Conservation (phyloP, 2,797 vertebrate genomes). For the Acanthurus lineatus region DNA sequence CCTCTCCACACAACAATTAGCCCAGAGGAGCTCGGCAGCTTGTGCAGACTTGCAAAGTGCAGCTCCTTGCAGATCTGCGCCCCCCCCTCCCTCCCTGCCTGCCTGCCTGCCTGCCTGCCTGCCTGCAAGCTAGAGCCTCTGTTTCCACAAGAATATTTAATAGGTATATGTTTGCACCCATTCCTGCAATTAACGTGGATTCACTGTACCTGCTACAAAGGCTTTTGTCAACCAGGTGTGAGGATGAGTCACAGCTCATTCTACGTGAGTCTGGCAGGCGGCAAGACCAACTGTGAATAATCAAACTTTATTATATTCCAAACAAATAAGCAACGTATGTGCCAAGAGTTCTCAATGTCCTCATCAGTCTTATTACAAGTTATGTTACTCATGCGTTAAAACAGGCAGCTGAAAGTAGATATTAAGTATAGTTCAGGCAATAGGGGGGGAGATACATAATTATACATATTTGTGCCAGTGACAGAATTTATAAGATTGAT, state of each 20-base stretch:
- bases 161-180: slow-evolving; percentile 54
- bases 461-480: background rate
- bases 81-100: no score
- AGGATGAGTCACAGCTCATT: slow-evolving; percentile 40
- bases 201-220: slow-evolving; percentile 21
- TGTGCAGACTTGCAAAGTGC: slow-evolving; percentile 76
- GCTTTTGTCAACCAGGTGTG: slow-evolving; percentile 47
- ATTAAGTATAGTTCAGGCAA: background rate
- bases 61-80: slow-evolving; percentile 44
- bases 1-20: slow-evolving; percentile 81
- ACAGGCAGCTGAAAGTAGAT: background rate
- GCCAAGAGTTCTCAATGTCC: slow-evolving; percentile 6
- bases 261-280: slow-evolving; percentile 14
- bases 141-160: slow-evolving; percentile 58
- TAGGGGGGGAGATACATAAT: background rate
- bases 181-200: slow-evolving; percentile 59
- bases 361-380: background rate
- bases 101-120: slow-evolving; percentile 46
- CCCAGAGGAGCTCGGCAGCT: slow-evolving; percentile 65
- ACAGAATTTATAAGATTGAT: background rate
- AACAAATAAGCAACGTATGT: slow-evolving; percentile 15
- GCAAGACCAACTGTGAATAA: slow-evolving; percentile 24
- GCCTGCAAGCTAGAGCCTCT: slow-evolving; percentile 51
- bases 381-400: background rate
- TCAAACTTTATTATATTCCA: slow-evolving; percentile 10